phyloP scores from a whole-genome alignment of 2,888 invertebrate species.

The Agrochola macilenta region DNA sequence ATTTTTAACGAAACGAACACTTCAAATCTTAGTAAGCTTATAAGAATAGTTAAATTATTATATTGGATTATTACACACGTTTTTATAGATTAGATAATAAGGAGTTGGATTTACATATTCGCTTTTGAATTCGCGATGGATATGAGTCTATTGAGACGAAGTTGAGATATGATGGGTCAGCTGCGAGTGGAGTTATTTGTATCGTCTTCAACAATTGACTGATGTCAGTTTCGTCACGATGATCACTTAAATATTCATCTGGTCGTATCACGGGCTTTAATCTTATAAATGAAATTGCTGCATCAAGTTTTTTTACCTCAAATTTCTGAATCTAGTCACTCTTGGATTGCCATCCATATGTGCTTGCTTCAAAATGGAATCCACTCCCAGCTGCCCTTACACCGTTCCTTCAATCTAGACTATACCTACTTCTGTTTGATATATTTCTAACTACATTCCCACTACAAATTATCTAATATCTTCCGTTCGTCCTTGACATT shows the following conservation, averaged over 20 bases:
- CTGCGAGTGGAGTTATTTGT: slow-evolving; percentile 23
- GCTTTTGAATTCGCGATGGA: slow-evolving; percentile 51
- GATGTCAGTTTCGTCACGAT: background rate
- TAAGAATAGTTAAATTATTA: slow-evolving; percentile 60
- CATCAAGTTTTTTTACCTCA: too few relatives aligned
- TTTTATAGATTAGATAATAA: slow-evolving; percentile 61
- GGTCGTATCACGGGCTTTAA: background rate
- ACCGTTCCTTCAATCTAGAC: slow-evolving; percentile 49
- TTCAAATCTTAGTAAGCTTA: slow-evolving; percentile 66
- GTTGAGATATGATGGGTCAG: slow-evolving; percentile 29
- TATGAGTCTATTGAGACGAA: slow-evolving; percentile 33
- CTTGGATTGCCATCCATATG: background rate
- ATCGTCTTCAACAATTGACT: background rate
- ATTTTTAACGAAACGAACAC: slow-evolving; percentile 71
- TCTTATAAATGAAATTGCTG: background rate
- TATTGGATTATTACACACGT: slow-evolving; percentile 62
- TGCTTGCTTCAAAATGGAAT: slow-evolving; percentile 3
- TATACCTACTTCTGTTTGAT: slow-evolving; percentile 32
- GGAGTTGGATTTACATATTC: slow-evolving; percentile 53
- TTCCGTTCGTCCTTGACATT: slow-evolving; percentile 34
- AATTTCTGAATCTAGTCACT: background rate
- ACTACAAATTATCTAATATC: slow-evolving; percentile 25
- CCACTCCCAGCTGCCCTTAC: slow-evolving; percentile 42
- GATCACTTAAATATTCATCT: background rate
- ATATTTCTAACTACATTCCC: slow-evolving; percentile 40